Percentiles rank a stretch among this genome's conserved stretches.
Evolutionary conservation across 2,113 vertebrate genomes (phyloP).

Genomic region (Ailurus styani): DNA sequence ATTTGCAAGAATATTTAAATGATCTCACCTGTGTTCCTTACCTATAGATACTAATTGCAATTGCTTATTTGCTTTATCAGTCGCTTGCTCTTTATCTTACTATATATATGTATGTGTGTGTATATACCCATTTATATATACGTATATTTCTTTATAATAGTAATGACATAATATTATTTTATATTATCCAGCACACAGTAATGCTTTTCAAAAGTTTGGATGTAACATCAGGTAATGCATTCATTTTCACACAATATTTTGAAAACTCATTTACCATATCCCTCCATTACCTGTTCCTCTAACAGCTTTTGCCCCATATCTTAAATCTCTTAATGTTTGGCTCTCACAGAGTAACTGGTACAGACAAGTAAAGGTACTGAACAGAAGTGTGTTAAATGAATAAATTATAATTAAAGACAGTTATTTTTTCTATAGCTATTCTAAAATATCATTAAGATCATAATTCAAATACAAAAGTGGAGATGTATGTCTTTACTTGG

Average conservation of each 20-base stretch:
- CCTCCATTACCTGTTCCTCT: not conserved
- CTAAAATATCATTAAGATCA: not conserved
- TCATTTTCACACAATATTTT: not conserved
- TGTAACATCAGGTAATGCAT: not conserved
- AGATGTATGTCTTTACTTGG: not conserved
- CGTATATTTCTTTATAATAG: not conserved
- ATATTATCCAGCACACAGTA: not conserved
- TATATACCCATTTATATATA: too few species aligned
- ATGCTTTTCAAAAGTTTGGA: not conserved
- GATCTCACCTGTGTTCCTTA: not conserved
- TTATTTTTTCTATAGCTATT: not conserved
- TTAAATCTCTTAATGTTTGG: not conserved
- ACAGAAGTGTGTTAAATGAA: not conserved
- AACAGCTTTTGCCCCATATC: fast-evolving
- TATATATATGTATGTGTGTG: too few species aligned
- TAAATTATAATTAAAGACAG: not conserved
- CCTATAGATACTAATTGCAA: not conserved
- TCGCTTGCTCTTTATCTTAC: not conserved
- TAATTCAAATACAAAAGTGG: not conserved
- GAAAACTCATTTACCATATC: not conserved
- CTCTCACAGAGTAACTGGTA: not conserved
- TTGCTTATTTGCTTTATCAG: not conserved
- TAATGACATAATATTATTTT: not conserved
- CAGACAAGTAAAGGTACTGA: not conserved
- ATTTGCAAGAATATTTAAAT: not conserved